A percentile compares a stretch with the other conserved stretches of the same genome.
Evolutionary conservation across 23 tunicate species (phyloP).

Genomic region (Botrylloides violaceus): DNA sequence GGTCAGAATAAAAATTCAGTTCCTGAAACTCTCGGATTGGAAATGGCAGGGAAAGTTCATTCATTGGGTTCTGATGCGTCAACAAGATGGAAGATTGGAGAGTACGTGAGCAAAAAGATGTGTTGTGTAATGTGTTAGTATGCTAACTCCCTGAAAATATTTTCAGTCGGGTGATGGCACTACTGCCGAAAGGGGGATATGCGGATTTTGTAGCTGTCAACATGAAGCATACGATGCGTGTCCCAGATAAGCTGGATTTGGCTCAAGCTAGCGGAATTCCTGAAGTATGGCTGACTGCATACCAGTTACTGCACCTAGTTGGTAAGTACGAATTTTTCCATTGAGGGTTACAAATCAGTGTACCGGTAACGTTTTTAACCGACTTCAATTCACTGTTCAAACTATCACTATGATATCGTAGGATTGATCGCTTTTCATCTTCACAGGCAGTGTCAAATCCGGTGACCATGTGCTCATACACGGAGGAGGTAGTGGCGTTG

Average conservation of each 20-base stretch:
- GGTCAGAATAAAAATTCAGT: constrained; percentile 34
- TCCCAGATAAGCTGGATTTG: constrained; percentile 38
- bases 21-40: constrained; percentile 48
- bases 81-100: constrained; percentile 64
- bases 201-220: constrained; percentile 71
- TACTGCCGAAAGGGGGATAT: constrained; percentile 85
- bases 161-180: constrained; percentile 68
- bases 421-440: constrained; percentile 2
- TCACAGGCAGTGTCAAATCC: constrained; percentile 21
- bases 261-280: constrained; percentile 81
- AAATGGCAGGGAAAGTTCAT: constrained; percentile 71
- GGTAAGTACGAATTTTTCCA: too few relatives aligned
- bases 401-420: too few relatives aligned
- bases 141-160: too few relatives aligned
- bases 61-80: constrained; percentile 23
- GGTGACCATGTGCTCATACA: constrained; percentile 77
- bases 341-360: too few relatives aligned
- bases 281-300: constrained; percentile 96
- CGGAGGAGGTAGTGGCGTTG: constrained; percentile 99
- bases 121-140: neutral
- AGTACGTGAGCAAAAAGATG: neutral
- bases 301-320: constrained; percentile 77
- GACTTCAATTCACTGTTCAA: too few relatives aligned
- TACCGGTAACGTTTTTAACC: too few relatives aligned
- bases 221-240: constrained; percentile 68